Evolutionary conservation across 2,113 vertebrate species (phyloP).

Genomic region (Prionailurus bengalensis): DNA sequence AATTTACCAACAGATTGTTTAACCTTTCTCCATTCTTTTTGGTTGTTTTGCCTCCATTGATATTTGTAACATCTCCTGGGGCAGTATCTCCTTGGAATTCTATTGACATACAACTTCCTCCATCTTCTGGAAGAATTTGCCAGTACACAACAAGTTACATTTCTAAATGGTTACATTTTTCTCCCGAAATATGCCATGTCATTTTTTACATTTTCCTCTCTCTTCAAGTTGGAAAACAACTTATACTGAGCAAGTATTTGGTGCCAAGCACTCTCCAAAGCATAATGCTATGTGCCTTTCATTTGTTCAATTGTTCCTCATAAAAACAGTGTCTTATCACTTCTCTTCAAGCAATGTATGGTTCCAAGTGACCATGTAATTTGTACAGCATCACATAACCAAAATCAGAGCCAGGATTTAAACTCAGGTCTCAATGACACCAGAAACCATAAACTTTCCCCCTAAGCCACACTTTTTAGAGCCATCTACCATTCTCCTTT

Average conservation of each 20-base stretch:
- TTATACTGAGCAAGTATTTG: not conserved
- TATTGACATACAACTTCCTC: not conserved
- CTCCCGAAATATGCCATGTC: not conserved
- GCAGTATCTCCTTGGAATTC: slow-evolving; percentile 19
- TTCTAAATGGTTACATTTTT: slow-evolving; percentile 9
- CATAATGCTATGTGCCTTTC: not conserved
- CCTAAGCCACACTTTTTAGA: not conserved
- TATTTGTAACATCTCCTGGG: slow-evolving; percentile 28
- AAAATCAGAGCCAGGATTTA: not conserved
- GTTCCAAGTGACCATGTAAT: not conserved
- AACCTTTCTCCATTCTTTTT: slow-evolving; percentile 49
- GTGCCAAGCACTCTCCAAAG: not conserved
- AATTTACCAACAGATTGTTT: slow-evolving; percentile 54
- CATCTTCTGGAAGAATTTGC: not conserved
- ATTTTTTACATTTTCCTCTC: not conserved
- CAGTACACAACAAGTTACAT: not conserved
- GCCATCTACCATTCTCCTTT: not conserved
- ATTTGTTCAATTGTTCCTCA: not conserved
- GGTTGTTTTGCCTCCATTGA: slow-evolving; percentile 43
- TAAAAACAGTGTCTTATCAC: not conserved
- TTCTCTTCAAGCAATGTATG: not conserved
- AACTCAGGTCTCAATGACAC: not conserved
- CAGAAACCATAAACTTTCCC: not conserved
- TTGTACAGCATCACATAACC: not conserved
- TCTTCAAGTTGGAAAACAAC: not conserved